A percentile compares a stretch with the other conserved stretches of the same genome.
phyloP scores from a whole-genome alignment of 2,888 invertebrate genomes.

The Epirrhoe tristata region DNA sequence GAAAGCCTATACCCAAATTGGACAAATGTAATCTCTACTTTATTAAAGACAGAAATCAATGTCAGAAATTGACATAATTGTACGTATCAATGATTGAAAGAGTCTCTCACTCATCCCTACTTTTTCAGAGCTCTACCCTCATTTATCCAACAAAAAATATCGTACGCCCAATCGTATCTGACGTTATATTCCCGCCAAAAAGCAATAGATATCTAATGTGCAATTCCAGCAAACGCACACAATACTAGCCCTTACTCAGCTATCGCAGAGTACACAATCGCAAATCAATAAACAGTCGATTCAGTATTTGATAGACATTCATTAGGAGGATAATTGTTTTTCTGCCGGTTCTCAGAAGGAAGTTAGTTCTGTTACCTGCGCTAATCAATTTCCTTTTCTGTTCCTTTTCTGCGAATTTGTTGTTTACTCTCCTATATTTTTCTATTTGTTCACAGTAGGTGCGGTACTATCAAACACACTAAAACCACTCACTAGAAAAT shows the following conservation, averaged over 20 bases:
- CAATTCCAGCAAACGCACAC: constrained; percentile 20
- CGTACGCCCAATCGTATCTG: constrained; percentile 19
- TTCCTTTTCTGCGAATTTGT: constrained; percentile 33
- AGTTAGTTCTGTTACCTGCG: constrained; percentile 41
- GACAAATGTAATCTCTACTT: too few relatives aligned
- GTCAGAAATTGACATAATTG: too few relatives aligned
- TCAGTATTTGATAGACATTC: constrained; percentile 48
- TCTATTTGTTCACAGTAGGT: not conserved
- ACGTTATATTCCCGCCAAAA: constrained; percentile 13
- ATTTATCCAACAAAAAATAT: not conserved
- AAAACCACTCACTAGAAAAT: too few relatives aligned
- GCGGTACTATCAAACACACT: too few relatives aligned
- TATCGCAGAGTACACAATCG: constrained; percentile 17
- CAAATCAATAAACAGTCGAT: constrained; percentile 21
- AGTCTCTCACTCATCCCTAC: too few relatives aligned
- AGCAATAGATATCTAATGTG: constrained; percentile 22
- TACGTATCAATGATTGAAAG: too few relatives aligned
- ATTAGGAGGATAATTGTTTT: constrained; percentile 51
- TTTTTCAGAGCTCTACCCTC: too few relatives aligned
- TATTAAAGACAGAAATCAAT: too few relatives aligned
- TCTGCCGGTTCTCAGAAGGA: constrained; percentile 36
- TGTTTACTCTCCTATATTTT: constrained; percentile 7
- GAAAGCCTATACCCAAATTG: too few relatives aligned
- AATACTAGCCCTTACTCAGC: constrained; percentile 20
- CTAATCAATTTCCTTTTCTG: constrained; percentile 36